Conservation (phyloP, 2,797 vertebrate species). For the Anolis apletophallus region DNA sequence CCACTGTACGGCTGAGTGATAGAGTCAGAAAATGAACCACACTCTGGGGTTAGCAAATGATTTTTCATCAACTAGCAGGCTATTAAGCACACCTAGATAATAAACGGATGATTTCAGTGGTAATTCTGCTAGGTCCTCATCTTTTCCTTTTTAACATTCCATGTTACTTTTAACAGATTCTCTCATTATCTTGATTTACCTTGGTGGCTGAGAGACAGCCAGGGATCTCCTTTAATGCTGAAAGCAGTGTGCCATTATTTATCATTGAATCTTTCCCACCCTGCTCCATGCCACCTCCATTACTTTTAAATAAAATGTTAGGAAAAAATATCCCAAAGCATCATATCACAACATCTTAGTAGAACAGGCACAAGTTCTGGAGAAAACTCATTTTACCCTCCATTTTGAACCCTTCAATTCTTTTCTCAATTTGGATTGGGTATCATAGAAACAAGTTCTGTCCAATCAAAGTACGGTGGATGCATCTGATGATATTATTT, state of each 20-base stretch:
- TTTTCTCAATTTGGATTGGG: neutral
- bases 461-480: no score
- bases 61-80: conserved; percentile 76
- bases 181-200: conserved; percentile 76
- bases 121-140: conserved; percentile 71
- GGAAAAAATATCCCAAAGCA: conserved; percentile 51
- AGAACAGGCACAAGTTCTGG: neutral
- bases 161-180: conserved; percentile 77
- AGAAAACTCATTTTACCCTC: neutral
- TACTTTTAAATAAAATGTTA: conserved; percentile 55
- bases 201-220: conserved; percentile 55
- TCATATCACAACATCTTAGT: neutral
- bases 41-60: conserved; percentile 74
- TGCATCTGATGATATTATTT: no score
- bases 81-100: conserved; percentile 80
- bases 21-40: conserved; percentile 73
- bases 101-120: conserved; percentile 77
- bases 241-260: conserved; percentile 73
- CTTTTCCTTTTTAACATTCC: conserved; percentile 77
- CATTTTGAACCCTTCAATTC: neutral
- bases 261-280: conserved; percentile 68
- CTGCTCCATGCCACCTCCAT: neutral
- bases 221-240: conserved; percentile 73
- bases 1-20: conserved; percentile 66
- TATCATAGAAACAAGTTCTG: neutral